Base-by-base conservation (phyloP, 2,797 vertebrate species). In the Parotocinclus haroldoi region DNA sequence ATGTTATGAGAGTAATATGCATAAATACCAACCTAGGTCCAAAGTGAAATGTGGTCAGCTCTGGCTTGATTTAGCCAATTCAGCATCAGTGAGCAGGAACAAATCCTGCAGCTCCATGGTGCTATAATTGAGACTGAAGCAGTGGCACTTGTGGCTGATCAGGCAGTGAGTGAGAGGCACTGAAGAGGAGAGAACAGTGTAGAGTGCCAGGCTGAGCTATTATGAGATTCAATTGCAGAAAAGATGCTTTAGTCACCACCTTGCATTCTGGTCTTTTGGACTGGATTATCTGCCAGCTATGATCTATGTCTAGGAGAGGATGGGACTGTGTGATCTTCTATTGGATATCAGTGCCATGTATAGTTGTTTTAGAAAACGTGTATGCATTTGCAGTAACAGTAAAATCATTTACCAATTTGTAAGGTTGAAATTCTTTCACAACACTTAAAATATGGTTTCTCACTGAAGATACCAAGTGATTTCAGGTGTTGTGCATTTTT, bases 281-380 rank as follows among this genome's bases (percentile, higher is more conserved):
- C 57, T 51, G 14, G 13, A 56, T 65, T 62, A 54, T 73, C 58
- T 73, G 70, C 67, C 66, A 69, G 42, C 50, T 70, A 50, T 64
- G 58, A 40, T 63, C 17, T 45, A 37, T 56, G 7, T 40, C 10
- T 68, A 39, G 39, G 48, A 19, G 9, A 37, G 6, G 18, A 49
- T 19, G 18, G 18, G 42, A 48, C 40, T 49, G 36, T 50, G 3
- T 57, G 14, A 60, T 62, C 14, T 62, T 50, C 37, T 52, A 49
- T 42, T 46, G 8, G 18, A 48, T 48, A 46, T 48, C 36, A n/a
- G 18, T 56, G 27, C 5, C 27, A 27, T 27, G 2, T 27, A 27
- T 27, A 5, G 27, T 27, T 27, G 27, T 2, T 5, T 27, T 2
- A 27, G 27, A 27, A 27, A 27, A 2, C 5, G 27, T 27, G 5